Evolutionary conservation across 2,888 invertebrate species (phyloP), one percentile per base, ranked within the genome.

Genomic region (Ptycholaimellus sp.): DNA sequence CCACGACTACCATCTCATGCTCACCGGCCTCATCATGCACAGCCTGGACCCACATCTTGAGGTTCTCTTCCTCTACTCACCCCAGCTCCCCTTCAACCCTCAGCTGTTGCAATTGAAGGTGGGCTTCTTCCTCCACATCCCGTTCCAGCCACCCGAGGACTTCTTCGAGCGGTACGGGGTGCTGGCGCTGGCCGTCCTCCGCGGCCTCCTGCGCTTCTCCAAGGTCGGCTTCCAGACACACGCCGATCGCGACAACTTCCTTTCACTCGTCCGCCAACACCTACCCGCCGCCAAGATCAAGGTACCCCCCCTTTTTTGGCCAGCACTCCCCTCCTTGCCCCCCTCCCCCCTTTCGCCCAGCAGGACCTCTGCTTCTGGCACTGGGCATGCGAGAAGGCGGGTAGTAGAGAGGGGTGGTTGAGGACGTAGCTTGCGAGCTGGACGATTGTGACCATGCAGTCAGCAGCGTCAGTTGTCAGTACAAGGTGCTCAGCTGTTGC

Each of bases 131-230:
- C 67, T 85, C 42, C 85, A 85, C 62, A 85, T 85, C 52, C 85
- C 85, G 0, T 85, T 85, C 60, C 82, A 82, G 13, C 75, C 82
- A 13, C 83, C 82, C 78, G 83, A 83, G 53, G 80, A 82, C 46
- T 75, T 83, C 51, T 52, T 56, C 44, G 45, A 46, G 13, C 46
- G 51, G 27, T 56, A 49, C 36, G 39, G 46, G 5, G 42, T 46
- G 7, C 48, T 49, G 30, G 54, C 49, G 11, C 43, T 52, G 19
- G 82, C 82, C 63, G 74, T 85, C 38, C 67, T 85, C 21, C 80
- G 82, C 60, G 83, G 83, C 44, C 76, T 85, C 69, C 67, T 85
- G 36, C 76, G 73, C 69, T 62, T 81, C 59, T 83, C 83, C 53
- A 75, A 83, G 74, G 80, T 83, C 31, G 54, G 54, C 27, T 54